Percentiles rank a stretch among this genome's conserved stretches.
These are phyloP conservation scores for Corydoras maculifer DNA, from an alignment of 2,113 vertebrate genomes.

Conservation along the genomic window DNA sequence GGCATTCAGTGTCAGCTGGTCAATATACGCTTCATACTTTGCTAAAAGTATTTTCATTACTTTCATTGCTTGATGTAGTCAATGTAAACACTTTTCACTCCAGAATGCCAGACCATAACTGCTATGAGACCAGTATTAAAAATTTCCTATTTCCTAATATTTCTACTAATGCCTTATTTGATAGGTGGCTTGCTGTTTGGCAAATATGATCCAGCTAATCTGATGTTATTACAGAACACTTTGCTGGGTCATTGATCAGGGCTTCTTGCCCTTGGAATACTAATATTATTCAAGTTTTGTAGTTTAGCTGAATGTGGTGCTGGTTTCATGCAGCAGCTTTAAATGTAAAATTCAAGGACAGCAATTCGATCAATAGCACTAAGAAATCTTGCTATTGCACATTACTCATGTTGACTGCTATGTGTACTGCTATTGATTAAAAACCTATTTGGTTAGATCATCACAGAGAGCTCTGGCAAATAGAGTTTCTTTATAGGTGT, in stretches of 20 bases:
- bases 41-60: conserved; percentile 53
- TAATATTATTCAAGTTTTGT: conserved; percentile 6
- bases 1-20: conserved; percentile 60
- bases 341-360: conserved; percentile 53
- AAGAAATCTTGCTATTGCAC: conserved; percentile 55
- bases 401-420: conserved; percentile 62
- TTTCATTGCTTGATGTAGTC: conserved; percentile 59
- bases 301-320: background rate
- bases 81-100: conserved; percentile 36
- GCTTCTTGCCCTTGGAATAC: too few species aligned
- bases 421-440: conserved; percentile 54
- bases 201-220: too few species aligned
- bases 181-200: too few species aligned
- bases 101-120: too few species aligned
- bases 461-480: conserved; percentile 44
- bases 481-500: conserved; percentile 14
- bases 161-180: too few species aligned
- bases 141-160: too few species aligned
- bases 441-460: conserved; percentile 47
- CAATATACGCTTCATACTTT: conserved; percentile 56
- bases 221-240: too few species aligned
- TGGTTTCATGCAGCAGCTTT: conserved; percentile 42
- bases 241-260: too few species aligned
- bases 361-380: conserved; percentile 57
- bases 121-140: too few species aligned